Evolutionary conservation across 1,140 invertebrate species (phyloP), one percentile per base, ranked within the genome.

Genomic region (Hormaphis cornu): DNA sequence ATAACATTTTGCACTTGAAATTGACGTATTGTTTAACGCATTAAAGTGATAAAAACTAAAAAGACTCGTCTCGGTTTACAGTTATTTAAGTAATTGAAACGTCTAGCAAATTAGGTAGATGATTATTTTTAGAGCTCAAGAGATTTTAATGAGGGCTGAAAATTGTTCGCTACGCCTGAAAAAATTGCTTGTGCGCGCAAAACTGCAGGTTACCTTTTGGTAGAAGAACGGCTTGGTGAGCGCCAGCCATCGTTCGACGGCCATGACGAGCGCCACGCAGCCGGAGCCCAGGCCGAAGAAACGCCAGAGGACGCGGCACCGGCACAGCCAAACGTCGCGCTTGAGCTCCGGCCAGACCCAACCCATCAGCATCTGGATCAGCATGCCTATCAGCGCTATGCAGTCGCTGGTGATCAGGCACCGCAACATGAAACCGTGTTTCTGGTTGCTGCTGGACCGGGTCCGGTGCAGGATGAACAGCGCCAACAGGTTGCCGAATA

Each of bases 171-270:
- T n/a, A n/a, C n/a, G n/a, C n/a, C n/a, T n/a, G n/a, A n/a, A n/a
- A n/a, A n/a, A n/a, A n/a, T n/a, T n/a, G n/a, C n/a, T n/a, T n/a
- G n/a, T n/a, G n/a, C n/a, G n/a, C n/a, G n/a, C n/a, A n/a, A n/a
- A n/a, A n/a, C n/a, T n/a, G n/a, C n/a, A n/a, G n/a, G 42, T 46
- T 79, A 92, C 90, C 86, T 90, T 89, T 78, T 91, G 89, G 78
- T 92, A 93, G 69, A 89, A 81, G 76, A 93, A 93, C n/a, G 90
- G 90, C 72, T 86, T 84, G 0, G 89, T 90, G 56, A 93, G 82
- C 3, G 90, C 90, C 71, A 92, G 80, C 84, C 89, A 93, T 69
- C 90, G 81, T 77, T 93, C 90, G 18, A 86, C 83, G 1, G 90
- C 90, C 90, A 93, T 93, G 6, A 91, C 87, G 73, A 89, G 84